Base-by-base conservation (phyloP, 2,113 vertebrate genomes). In the Psephotus haematonotus region DNA sequence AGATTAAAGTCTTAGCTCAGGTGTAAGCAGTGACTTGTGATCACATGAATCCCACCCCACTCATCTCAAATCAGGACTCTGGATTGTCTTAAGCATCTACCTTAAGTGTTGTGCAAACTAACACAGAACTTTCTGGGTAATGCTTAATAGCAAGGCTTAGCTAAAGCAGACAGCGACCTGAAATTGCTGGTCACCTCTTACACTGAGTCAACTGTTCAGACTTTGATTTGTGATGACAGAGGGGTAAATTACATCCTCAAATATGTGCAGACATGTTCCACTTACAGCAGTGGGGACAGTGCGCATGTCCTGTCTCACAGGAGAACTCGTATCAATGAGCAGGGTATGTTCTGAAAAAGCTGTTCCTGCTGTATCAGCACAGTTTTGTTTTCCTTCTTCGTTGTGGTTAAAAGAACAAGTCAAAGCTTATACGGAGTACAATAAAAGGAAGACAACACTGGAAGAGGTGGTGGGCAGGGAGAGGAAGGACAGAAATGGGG, bases 261-360 rank as follows among this genome's bases (percentile, higher is more conserved):
- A 47, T 4, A 60, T 0, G 2, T 68, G 69, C 57, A 44, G 64
- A 41, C 15, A 10, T 2, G 9, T 47, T 76, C 85, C 71, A 67
- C 10, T 1, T 19, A 5, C 60, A 47, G 76, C 75, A 77, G 59
- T 6, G 12, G 44, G 74, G 57, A 44, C 53, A 1, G 3, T 25
- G 29, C 2, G 3, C 41, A 2, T 5, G 25, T 60, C 35, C 63
- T 50, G 8, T 63, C 78, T 86, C 64, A 50, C 0, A 0, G 71
- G 55, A 92, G 63, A 70, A 27, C 53, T 88, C 2, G 0, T 35
- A n/a, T n/a, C 68, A 62, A 13, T 3, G 47, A 74, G 64, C 7
- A 68, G 41, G 57, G 39, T 62, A 17, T 55, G 83, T 78, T n/a
- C 81, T 31, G 68, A 79, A 31, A 64, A 79, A 28, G 88, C 44